Base-by-base conservation (phyloP, 2,797 vertebrate species). In the Sciurus carolinensis region DNA sequence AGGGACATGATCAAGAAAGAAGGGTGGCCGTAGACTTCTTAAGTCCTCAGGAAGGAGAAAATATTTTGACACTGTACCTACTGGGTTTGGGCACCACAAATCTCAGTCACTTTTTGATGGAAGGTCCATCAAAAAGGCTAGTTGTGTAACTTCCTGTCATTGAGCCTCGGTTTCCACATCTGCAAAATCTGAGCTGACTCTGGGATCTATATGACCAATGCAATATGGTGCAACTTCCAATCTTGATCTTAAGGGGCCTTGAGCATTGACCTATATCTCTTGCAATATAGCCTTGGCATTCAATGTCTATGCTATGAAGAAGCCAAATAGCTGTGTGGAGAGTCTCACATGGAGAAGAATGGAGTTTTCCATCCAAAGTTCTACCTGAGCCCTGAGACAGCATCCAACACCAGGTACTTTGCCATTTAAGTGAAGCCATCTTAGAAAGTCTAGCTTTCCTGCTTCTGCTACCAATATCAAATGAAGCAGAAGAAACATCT, bases 231-330 rank as follows among this genome's bases (percentile, higher is more conserved):
- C 0, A 44, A 5, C 59, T 59, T 67, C 17, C 13, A 47, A 28
- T 7, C 33, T 80, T n/a, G 33, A 36, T 11, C 13, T 71, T 24
- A n/a, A 24, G 39, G 76, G 54, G 7, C 1, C 12, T 30, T 47
- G 0, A 1, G 44, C 12, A 9, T 30, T 30, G 0, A 0, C 52
- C 13, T n/a, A 3, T 39, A 9, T 14, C 36, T 62, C 62, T 67
- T 33, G 39, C n/a, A 62, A 69, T 5, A 12, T 72, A 42, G 64
- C 42, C 54, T 50, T 57, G 57, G 17, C 5, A 67, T 7, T 5
- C 2, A 3, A 30, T 44, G 0, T 33, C 50, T 15, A 30, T 1
- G 2, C 4, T 33, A 3, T 33, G 12, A 79, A 39, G 42, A 86
- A 28, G 26, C 24, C 42, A 64, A 69, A 64, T 3, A n/a, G 28